Conservation (phyloP, 1,140 invertebrate species). For the Leguminivora glycinivorella region DNA sequence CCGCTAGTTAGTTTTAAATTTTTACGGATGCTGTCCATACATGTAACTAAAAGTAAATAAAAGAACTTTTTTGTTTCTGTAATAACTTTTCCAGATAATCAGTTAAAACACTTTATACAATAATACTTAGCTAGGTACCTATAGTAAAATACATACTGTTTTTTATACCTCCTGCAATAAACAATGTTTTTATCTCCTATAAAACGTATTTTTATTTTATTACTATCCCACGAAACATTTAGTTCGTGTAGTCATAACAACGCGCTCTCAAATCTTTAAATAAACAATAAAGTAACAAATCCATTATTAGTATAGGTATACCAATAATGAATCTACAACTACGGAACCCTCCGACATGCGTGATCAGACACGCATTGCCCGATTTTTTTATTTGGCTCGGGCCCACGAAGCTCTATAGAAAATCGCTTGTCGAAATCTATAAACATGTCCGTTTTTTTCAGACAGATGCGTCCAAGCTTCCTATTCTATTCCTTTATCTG, state of each 20-base stretch:
- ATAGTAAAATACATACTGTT: too few species aligned
- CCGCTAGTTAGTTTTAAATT: too few species aligned
- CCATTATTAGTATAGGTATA: too few species aligned
- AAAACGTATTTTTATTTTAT: neutral
- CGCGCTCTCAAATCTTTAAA: neutral
- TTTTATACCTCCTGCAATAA: neutral
- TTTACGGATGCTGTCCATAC: too few species aligned
- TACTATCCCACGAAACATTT: neutral
- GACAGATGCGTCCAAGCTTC: constrained; percentile 10
- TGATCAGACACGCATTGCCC: too few species aligned
- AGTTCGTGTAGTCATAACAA: neutral
- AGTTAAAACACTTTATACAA: too few species aligned
- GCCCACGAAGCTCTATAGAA: neutral
- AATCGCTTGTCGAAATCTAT: constrained; percentile 29
- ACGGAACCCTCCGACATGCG: too few species aligned
- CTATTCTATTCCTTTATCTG: neutral
- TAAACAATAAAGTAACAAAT: neutral
- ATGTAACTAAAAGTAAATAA: too few species aligned
- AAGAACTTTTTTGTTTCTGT: too few species aligned
- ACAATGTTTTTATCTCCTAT: neutral
- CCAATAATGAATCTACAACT: too few species aligned
- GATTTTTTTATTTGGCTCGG: constrained; percentile 15
- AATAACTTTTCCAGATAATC: too few species aligned
- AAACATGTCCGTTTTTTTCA: constrained; percentile 16
- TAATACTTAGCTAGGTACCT: too few species aligned